A percentile compares a stretch with the other conserved stretches of the same genome.
These are phyloP conservation scores for Ovis aries DNA, from an alignment of 2,113 vertebrate species.

Conservation along the genomic window DNA sequence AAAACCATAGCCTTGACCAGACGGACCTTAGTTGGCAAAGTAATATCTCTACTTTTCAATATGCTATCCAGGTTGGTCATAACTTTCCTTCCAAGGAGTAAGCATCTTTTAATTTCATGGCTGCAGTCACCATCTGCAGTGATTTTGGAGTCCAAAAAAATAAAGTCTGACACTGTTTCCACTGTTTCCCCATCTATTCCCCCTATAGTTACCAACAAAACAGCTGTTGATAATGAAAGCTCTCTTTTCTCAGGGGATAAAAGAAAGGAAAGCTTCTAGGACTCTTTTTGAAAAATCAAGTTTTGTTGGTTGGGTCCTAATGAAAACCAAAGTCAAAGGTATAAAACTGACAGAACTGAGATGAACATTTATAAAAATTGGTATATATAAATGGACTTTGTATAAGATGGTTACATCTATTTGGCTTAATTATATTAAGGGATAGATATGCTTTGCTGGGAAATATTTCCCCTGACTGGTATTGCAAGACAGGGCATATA, in stretches of 20 bases:
- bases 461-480: background rate
- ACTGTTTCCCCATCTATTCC: background rate
- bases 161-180: too few relatives aligned
- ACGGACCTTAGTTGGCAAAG: too few relatives aligned
- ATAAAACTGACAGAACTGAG: background rate
- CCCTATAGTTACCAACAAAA: background rate
- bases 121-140: too few relatives aligned
- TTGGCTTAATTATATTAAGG: background rate
- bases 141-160: too few relatives aligned
- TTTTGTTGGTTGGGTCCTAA: background rate
- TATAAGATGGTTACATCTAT: background rate
- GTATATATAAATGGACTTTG: background rate
- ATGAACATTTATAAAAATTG: background rate
- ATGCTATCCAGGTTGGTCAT: too few relatives aligned
- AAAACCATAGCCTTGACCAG: too few relatives aligned
- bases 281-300: background rate
- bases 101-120: too few relatives aligned
- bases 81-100: too few relatives aligned
- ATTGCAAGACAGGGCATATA: background rate
- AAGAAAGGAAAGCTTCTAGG: background rate
- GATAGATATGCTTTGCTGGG: background rate
- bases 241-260: background rate
- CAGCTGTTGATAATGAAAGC: background rate
- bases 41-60: too few relatives aligned
- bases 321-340: background rate